Percentiles rank a stretch among this genome's conserved stretches.
Evolutionary conservation across 2,888 invertebrate genomes (phyloP).

Genomic region (Ophion slaviceki): DNA sequence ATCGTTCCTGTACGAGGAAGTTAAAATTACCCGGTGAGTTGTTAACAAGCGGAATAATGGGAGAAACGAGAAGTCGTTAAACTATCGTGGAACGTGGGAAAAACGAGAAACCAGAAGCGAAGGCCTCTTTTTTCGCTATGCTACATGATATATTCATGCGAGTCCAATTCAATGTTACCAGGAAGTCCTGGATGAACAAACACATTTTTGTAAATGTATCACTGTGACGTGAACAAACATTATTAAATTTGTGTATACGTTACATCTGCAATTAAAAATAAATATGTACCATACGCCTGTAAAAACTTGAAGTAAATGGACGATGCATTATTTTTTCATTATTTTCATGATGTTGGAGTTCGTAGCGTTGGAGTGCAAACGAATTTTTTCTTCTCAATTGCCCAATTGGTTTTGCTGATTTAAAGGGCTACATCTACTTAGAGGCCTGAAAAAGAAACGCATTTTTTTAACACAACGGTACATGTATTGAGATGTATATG

Average conservation of each 20-base stretch:
- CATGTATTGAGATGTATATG: too few species aligned
- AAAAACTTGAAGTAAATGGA: too few species aligned
- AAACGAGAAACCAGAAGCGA: slow-evolving; percentile 41
- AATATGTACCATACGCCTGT: too few species aligned
- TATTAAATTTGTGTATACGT: neutral
- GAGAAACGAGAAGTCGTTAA: slow-evolving; percentile 48
- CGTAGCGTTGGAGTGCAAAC: too few species aligned
- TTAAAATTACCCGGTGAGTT: slow-evolving; percentile 13
- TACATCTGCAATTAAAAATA: too few species aligned
- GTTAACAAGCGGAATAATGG: slow-evolving; percentile 41
- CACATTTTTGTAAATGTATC: slow-evolving; percentile 14
- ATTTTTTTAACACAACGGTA: too few species aligned
- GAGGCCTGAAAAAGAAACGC: too few species aligned
- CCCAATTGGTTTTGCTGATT: too few species aligned
- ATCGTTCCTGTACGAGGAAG: slow-evolving; percentile 39
- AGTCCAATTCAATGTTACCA: slow-evolving; percentile 41
- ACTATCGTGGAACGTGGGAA: slow-evolving; percentile 42
- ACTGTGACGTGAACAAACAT: slow-evolving; percentile 1
- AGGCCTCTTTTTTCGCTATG: slow-evolving; percentile 42
- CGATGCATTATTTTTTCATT: too few species aligned
- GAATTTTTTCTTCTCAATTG: too few species aligned
- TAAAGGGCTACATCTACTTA: too few species aligned
- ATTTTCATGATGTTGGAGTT: too few species aligned
- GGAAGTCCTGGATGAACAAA: slow-evolving; percentile 34
- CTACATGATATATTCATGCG: slow-evolving; percentile 19